Evolutionary conservation across 2,113 vertebrate species (phyloP).

Genomic region (Nematolebias whitei): DNA sequence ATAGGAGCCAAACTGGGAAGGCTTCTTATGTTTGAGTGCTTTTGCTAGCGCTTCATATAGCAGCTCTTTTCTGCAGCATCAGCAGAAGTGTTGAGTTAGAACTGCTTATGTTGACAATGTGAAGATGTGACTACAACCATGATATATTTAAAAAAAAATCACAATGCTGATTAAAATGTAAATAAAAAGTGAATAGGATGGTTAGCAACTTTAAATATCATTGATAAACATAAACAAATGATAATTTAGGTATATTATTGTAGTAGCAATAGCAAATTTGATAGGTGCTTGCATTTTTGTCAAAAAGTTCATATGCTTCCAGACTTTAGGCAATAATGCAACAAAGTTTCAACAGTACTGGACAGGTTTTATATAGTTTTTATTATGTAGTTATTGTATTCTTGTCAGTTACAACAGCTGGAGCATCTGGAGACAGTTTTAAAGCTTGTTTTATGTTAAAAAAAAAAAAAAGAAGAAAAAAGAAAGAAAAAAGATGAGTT

Average conservation of each 20-base stretch:
- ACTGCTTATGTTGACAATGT: conserved; percentile 62
- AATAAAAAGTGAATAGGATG: conserved; percentile 29
- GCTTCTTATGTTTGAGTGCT: conserved; percentile 59
- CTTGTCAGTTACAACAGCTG: conserved; percentile 25
- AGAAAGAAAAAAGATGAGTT: conserved; percentile 57
- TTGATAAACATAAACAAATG: no score
- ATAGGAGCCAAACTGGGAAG: conserved; percentile 76
- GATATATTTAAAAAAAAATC: not conserved
- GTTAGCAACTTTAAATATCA: conserved; percentile 3
- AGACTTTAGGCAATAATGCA: not conserved
- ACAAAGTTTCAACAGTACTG: no score
- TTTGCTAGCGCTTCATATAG: conserved; percentile 59
- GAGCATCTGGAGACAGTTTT: conserved; percentile 68
- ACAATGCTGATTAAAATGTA: conserved; percentile 42
- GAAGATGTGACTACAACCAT: conserved; percentile 38
- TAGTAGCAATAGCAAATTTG: no score
- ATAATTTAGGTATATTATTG: no score
- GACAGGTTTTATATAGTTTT: no score
- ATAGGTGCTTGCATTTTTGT: no score
- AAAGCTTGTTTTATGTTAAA: conserved; percentile 36
- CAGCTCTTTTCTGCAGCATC: conserved; percentile 64
- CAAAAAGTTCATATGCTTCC: not conserved
- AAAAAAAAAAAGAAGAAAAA: no score
- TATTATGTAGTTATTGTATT: no score
- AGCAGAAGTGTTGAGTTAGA: conserved; percentile 50